Conservation (phyloP, 2,797 vertebrate genomes). For the Sardinella longiceps region DNA sequence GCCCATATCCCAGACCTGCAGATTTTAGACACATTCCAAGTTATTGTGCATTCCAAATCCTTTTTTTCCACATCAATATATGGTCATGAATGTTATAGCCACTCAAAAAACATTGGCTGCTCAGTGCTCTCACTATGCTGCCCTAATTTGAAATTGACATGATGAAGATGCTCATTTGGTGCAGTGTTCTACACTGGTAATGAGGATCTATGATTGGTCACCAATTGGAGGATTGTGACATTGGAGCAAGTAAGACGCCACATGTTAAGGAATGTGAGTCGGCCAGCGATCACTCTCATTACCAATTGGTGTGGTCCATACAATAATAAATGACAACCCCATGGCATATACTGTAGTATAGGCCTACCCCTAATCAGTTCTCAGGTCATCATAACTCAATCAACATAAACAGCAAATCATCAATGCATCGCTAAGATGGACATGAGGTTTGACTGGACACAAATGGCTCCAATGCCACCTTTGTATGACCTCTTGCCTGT, state of each 20-base stretch:
- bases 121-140: background rate
- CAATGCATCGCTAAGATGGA: background rate
- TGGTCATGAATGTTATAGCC: background rate
- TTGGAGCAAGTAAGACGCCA: background rate
- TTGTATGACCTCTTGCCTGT: background rate
- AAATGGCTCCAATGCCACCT: background rate
- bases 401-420: background rate
- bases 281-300: background rate
- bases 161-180: background rate
- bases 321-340: background rate
- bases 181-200: background rate
- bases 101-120: background rate
- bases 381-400: background rate
- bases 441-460: background rate
- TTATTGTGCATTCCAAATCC: background rate
- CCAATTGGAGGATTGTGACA: background rate
- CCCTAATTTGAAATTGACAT: background rate
- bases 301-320: background rate
- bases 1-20: background rate
- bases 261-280: background rate
- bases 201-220: background rate
- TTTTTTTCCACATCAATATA: background rate
- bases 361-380: background rate
- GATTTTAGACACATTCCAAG: background rate
- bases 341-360: background rate